phyloP scores from a whole-genome alignment of 1,140 invertebrate genomes.

The Drosophila bifasciata region DNA sequence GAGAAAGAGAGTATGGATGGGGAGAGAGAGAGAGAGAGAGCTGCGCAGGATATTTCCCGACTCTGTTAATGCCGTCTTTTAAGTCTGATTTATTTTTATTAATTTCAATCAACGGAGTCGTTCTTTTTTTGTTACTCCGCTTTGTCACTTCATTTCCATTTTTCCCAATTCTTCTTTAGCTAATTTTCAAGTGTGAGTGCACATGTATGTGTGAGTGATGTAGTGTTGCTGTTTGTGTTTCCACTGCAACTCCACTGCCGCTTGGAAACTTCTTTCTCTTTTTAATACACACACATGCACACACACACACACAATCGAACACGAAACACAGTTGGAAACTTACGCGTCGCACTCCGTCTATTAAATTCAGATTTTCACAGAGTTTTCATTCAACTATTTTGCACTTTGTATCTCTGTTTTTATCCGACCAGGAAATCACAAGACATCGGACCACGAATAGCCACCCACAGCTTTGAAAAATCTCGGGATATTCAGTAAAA shows the following conservation, averaged over 20 bases:
- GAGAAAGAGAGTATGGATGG: neutral
- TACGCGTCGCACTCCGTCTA: conserved; percentile 47
- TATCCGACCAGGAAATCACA: neutral
- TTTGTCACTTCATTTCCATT: conserved; percentile 70
- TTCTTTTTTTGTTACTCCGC: conserved; percentile 50
- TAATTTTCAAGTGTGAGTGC: conserved; percentile 26
- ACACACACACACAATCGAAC: conserved; percentile 31
- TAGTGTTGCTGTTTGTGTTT: conserved; percentile 64
- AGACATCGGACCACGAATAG: too few relatives aligned
- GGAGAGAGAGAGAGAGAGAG: conserved; percentile 33
- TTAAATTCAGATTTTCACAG: conserved; percentile 29
- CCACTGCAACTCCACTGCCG: conserved; percentile 68
- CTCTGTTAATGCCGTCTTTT: conserved; percentile 29
- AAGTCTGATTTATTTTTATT: conserved; percentile 54
- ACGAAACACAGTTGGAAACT: conserved; percentile 44
- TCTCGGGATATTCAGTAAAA: too few relatives aligned
- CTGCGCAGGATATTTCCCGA: conserved; percentile 69
- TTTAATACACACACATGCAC: conserved; percentile 40
- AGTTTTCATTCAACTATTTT: conserved; percentile 40
- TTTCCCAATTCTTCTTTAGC: conserved; percentile 69
- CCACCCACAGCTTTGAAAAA: too few relatives aligned
- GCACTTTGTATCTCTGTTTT: conserved; percentile 27
- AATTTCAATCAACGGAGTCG: conserved; percentile 42
- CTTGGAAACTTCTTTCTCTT: conserved; percentile 77
- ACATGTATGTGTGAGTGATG: conserved; percentile 10